Evolutionary conservation across 2,113 vertebrate genomes (phyloP).

Genomic region (Rhineura floridana): DNA sequence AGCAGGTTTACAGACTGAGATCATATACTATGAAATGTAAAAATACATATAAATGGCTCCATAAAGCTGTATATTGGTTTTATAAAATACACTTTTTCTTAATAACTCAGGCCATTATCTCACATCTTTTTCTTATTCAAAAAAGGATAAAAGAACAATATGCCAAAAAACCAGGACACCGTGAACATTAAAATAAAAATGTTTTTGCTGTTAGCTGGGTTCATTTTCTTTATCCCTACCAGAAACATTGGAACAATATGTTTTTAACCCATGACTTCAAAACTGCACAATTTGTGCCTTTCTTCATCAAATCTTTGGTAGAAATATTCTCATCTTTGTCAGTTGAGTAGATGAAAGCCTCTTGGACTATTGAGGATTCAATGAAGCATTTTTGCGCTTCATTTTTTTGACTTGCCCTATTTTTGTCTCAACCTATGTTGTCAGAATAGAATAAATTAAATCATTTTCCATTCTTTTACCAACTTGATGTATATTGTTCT

Average conservation of each 20-base stretch:
- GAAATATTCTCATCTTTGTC: constrained; percentile 34
- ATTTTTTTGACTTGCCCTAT: constrained; percentile 29
- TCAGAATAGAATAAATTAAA: constrained; percentile 42
- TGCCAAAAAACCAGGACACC: constrained; percentile 8
- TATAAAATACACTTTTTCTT: not conserved
- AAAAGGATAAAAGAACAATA: not conserved
- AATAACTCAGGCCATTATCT: not conserved
- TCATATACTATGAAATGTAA: not conserved
- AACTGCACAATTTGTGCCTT: constrained; percentile 15
- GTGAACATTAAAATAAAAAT: not conserved
- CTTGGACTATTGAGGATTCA: constrained; percentile 9
- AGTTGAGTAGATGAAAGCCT: constrained; percentile 19
- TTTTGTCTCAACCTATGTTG: constrained; percentile 1
- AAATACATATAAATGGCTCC: not conserved
- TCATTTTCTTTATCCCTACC: not conserved
- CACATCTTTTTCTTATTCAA: not conserved
- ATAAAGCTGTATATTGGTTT: not conserved
- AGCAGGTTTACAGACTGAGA: not conserved
- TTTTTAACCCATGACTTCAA: constrained; percentile 25
- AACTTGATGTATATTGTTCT: constrained; percentile 34
- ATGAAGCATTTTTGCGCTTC: constrained; percentile 35
- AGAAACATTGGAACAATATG: constrained; percentile 20
- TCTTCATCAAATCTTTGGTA: constrained; percentile 28
- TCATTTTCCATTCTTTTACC: constrained; percentile 16
- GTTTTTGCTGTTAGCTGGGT: not conserved